Base-by-base conservation (phyloP, 2,888 invertebrate species). In the Hemithea aestivaria region DNA sequence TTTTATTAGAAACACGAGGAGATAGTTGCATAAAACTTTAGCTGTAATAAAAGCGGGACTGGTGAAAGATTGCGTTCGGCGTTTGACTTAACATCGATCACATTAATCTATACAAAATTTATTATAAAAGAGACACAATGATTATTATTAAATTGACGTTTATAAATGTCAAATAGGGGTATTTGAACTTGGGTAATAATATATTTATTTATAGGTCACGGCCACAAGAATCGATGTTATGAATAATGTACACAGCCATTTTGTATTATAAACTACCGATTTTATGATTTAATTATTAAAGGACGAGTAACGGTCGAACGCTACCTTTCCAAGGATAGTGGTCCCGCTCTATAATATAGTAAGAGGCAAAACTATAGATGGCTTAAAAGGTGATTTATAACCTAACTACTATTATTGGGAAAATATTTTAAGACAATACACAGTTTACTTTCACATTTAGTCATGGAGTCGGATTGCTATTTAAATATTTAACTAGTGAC, bases 341-440 rank as follows among this genome's bases (percentile, higher is more conserved):
- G 51, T 56, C 67, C 58, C 63, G 62, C 66, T 59, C 56, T 51
- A 37, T 56, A 28, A n/a, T 36, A 39, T 25, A 60, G 26, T 44
- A 30, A 58, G 56, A 62, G 53, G 58, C 53, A 56, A 58, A 60
- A 57, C 41, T 48, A 58, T 56, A 47, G 46, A 56, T 58, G 58
- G 51, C 45, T 49, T 43, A 57, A 46, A 55, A 45, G 51, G 49
- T 61, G 58, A 63, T 50, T 51, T 47, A 55, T 58, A 60, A 64
- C 67, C 62, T 72, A 72, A 60, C 64, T 67, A 64, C 55, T 58
- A 60, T 58, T 56, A 62, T 58, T 62, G 61, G 61, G 62, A 57
- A 66, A 56, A 53, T 43, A 32, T 56, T 60, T 58, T 56, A 61
- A 62, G 54, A 60, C 58, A 60, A 62, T 62, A 65, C 56, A 64